Base-by-base conservation (phyloP, 2,113 vertebrate genomes). In the Dipodomys stephensi region DNA sequence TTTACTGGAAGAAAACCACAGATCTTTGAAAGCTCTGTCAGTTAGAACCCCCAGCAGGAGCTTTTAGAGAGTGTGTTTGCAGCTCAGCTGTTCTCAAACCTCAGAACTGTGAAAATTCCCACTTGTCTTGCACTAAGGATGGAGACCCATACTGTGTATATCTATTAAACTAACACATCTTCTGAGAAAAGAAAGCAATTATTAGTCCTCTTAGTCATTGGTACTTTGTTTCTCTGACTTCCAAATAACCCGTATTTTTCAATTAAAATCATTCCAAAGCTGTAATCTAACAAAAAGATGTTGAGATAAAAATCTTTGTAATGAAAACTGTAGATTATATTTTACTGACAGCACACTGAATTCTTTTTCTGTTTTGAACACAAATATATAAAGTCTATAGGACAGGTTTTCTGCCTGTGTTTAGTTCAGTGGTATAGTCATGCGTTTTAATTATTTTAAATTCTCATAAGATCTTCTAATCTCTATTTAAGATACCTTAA, bases 101-200 rank as follows among this genome's bases (percentile, higher is more conserved):
- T 94, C 92, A 97, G 84, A 94, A 91, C 77, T 82, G 84, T 89
- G 81, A 93, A 97, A 96, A 91, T 93, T 95, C 92, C 95, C 87
- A 85, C 87, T 93, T 96, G 87, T 93, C 81, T 94, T 88, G 35
- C 73, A 81, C 83, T 87, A 80, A 60, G 84, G 19, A 87, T 83
- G 19, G 86, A 96, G 92, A 93, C 80, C 83, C 88, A 91, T 94
- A 91, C 73, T 96, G 91, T 94, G 91, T 97, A 27, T 92, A 86
- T 95, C 95, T 97, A 92, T 95, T 96, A 97, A 93, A 90, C 64
- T 92, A 96, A 91, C 91, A 94, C 60, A 83, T 94, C 91, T 95
- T 96, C 68, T 88, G 60, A 96, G 83, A 30, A 93, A 93, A 87
- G 74, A 94, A 93, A n/a, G 39, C 92, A 95, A 87, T 96, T 95